Evolutionary conservation across 2,888 invertebrate genomes (phyloP), one percentile per base, ranked within the genome.

Genomic region (Encarsia formosa): DNA sequence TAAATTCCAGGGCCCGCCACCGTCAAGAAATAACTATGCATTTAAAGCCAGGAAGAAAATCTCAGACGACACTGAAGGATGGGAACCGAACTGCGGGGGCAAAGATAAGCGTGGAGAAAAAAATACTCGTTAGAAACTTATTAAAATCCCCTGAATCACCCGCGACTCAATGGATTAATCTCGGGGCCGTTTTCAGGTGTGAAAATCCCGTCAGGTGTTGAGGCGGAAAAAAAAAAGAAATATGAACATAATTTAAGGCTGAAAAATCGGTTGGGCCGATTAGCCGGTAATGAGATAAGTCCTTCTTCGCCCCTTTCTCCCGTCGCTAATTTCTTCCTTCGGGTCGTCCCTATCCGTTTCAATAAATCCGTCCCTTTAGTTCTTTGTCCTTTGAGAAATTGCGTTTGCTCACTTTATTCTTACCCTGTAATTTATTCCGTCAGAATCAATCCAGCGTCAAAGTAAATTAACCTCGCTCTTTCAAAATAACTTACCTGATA

Each of bases 231-330:
- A 20, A 40, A 15, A 23, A 23, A 13, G 13, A 29, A 18, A 26
- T 19, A 24, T 26, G 55, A 59, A 60, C 57, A 58, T 58, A 62
- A 62, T 65, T 65, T 65, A 61, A 58, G 59, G 63, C 58, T 60
- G 60, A 65, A 61, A 65, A 62, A 65, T 61, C 61, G 60, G 41
- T 19, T 40, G 22, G n/a, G 24, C 51, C 26, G 41, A 43, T 13
- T 5, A 48, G n/a, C 29, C 48, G 35, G 19, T 56, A 52, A 43
- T 47, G 50, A 46, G 41, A 54, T 51, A 32, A 45, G 44, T 23
- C 42, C 43, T 32, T 48, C 50, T 40, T 34, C 49, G 19, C 20
- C 26, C 44, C 34, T 19, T n/a, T 15, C 37, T 24, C 45, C 2
- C 45, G 26, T 13, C 23, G 37, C 37, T 45, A 35, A 45, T 45